Evolutionary conservation across 2,888 invertebrate genomes (phyloP), one percentile per base, ranked within the genome.

Genomic region (Caenorhabditis sp.): DNA sequence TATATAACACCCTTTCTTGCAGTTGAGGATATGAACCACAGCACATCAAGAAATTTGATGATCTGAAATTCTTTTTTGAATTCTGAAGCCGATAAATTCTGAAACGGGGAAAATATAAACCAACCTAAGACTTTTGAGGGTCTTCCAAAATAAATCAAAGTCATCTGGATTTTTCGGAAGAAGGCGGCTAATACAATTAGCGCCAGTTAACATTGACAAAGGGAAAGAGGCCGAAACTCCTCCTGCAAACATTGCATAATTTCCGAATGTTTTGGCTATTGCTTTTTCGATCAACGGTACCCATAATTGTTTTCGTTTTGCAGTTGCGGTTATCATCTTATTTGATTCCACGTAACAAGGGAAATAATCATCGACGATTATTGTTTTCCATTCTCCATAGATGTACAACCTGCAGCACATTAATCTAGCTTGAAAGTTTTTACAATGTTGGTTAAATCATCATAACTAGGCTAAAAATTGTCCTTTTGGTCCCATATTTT

Each of bases 231-330:
- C 95, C 77, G 97, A 91, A 0, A 97, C 97, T 0, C 96, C 95
- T 0, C 95, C n/a, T n/a, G n/a, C 95, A 69, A 99, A 90, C 0
- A 96, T 95, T 89, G 96, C 96, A 87, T 97, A 99, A 88, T 95
- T 95, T 27, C 99, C 97, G 88, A 97, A 95, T 65, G 96, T 92
- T 90, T 99, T 99, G 0, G 97, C 99, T 27, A 97, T 94, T 0
- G 97, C 97, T 89, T 99, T 99, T 89, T 99, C 99, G 81, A 99
- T 97, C 72, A 99, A 89, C 0, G 97, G 96, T 65, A 97, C 97
- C 97, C 97, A 99, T 36, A 99, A 90, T 88, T 94, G 94, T 0
- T 95, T 94, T 83, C 83, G 78, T 8, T 85, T 70, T 20, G 84
- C 87, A 5, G 78, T 77, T 10, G 81, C 84, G 67, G 87, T 87